These are phyloP conservation scores for Upupa epops DNA, from an alignment of 2,113 vertebrate genomes.

Conservation along the genomic window DNA sequence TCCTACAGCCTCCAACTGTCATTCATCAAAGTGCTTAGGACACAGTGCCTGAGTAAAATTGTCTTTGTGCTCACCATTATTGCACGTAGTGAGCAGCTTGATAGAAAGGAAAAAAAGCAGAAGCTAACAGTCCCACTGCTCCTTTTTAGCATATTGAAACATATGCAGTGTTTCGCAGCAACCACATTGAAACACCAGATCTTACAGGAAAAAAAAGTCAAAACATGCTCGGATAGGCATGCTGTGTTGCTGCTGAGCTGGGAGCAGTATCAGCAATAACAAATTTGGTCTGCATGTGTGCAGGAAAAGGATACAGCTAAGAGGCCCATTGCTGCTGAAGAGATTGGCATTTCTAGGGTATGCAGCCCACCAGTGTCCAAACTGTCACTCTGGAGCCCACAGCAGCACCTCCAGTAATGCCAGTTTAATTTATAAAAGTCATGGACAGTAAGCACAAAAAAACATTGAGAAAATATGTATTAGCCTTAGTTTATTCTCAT, in stretches of 20 bases:
- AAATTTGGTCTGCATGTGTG: not conserved
- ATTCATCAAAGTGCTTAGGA: not conserved
- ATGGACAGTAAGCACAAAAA: not conserved
- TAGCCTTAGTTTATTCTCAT: not conserved
- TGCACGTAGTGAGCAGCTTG: not conserved
- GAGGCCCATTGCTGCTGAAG: not conserved
- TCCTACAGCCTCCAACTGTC: not conserved
- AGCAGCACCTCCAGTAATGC: not conserved
- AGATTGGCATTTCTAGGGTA: not conserved
- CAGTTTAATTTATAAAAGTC: not conserved
- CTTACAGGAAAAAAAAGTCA: not conserved
- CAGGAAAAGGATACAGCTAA: not conserved
- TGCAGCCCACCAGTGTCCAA: no score
- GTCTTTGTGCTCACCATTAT: not conserved
- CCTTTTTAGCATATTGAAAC: not conserved
- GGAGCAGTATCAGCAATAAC: not conserved
- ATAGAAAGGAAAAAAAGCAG: not conserved
- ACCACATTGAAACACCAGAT: not conserved
- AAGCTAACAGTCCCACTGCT: not conserved
- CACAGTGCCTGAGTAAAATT: not conserved
- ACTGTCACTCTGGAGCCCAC: accelerated
- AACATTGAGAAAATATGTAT: not conserved
- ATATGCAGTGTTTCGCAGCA: not conserved
- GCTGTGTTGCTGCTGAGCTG: not conserved
- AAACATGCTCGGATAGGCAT: not conserved